Conservation (phyloP, 1,140 invertebrate genomes). For the Bombus soroeensis region DNA sequence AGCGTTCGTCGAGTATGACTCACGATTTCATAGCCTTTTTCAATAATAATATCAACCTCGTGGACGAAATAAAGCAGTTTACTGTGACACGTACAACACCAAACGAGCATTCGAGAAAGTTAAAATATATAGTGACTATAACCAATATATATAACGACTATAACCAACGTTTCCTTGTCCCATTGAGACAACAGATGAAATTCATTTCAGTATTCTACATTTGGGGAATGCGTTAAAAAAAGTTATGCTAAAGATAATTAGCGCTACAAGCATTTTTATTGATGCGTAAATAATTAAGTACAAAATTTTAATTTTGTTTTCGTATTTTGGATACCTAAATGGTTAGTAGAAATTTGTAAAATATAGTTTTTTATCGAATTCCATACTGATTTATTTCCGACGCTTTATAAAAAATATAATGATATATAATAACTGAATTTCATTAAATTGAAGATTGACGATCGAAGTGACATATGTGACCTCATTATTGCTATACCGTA, state of each 20-base stretch:
- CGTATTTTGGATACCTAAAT: not conserved
- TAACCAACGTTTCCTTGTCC: not conserved
- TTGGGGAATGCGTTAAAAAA: too few species aligned
- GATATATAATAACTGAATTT: not conserved
- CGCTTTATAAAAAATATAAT: not conserved
- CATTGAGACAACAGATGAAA: not conserved
- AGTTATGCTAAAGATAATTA: not conserved
- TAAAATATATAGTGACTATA: not conserved
- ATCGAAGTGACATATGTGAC: not conserved
- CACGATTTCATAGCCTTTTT: constrained; percentile 38
- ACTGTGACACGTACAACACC: not conserved
- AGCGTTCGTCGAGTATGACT: constrained; percentile 48
- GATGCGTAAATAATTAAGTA: not conserved
- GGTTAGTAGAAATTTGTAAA: not conserved
- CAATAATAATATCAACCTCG: constrained; percentile 16
- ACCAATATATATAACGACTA: not conserved
- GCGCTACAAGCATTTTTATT: too few species aligned
- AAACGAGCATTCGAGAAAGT: constrained; percentile 9
- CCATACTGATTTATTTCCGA: not conserved
- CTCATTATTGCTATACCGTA: not conserved
- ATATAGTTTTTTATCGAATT: not conserved
- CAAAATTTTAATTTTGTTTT: not conserved
- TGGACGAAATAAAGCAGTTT: not conserved
- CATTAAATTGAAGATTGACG: not conserved
- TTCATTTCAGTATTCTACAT: not conserved